Conservation (phyloP, 2,797 vertebrate species). For the Hemitrygon akajei region DNA sequence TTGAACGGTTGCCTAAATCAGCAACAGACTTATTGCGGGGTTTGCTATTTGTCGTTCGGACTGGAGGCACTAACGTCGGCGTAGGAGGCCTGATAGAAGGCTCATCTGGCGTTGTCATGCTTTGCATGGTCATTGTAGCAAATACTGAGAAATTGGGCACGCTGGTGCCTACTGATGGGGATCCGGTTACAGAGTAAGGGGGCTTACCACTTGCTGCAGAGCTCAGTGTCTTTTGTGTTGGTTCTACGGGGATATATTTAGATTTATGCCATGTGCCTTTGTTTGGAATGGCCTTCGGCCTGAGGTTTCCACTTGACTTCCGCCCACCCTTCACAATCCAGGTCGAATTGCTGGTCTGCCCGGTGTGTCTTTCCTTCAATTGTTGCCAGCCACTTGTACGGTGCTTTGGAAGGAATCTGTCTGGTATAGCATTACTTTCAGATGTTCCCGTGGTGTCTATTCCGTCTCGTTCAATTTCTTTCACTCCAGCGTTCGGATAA, state of each 20-base stretch:
- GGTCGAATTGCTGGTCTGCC: constrained; percentile 43
- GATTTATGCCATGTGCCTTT: constrained; percentile 42
- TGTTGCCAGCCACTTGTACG: constrained; percentile 31
- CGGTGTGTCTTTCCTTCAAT: constrained; percentile 36
- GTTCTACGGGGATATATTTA: constrained; percentile 40
- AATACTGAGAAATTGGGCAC: constrained; percentile 49
- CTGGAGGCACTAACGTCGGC: constrained; percentile 44
- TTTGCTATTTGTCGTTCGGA: constrained; percentile 41
- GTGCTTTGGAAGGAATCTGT: not conserved
- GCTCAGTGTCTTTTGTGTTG: constrained; percentile 42
- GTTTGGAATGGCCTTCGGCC: constrained; percentile 42
- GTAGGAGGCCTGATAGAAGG: constrained; percentile 37
- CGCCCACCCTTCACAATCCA: constrained; percentile 38
- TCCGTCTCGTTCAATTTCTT: not conserved
- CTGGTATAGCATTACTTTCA: not conserved
- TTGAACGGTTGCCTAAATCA: constrained; percentile 46
- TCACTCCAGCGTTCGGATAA: not conserved
- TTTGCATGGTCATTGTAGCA: constrained; percentile 45
- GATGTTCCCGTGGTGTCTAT: constrained; percentile 34
- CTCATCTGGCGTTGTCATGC: constrained; percentile 39
- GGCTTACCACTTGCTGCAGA: constrained; percentile 41
- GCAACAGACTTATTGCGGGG: constrained; percentile 40
- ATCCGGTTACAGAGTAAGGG: constrained; percentile 44
- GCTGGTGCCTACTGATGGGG: constrained; percentile 45
- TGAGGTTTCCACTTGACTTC: constrained; percentile 38